Base-by-base conservation (phyloP, 2,797 vertebrate species). In the Micromesistius poutassou region DNA sequence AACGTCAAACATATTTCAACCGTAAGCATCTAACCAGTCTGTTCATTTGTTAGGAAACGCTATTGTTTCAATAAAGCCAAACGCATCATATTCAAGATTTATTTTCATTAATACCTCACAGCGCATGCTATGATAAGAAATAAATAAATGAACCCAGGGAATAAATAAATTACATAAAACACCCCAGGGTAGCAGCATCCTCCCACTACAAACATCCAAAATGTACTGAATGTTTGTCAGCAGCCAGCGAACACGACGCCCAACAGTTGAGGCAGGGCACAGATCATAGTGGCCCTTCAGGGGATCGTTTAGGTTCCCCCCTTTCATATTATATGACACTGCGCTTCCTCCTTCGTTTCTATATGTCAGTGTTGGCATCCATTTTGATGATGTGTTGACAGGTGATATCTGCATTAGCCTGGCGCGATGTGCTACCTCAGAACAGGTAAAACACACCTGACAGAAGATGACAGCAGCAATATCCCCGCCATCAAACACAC, bases 1-100 rank as follows among this genome's bases (percentile, higher is more conserved):
- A 88, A 84, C 80, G 89, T 89, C 85, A 88, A 81, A 78, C 85
- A 86, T 83, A 88, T 85, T 78, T 83, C 16, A 87, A 88, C 88
- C 79, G 80, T 80, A 85, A 89, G 83, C 75, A 16, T 89, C 88
- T 87, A 87, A 86, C 87, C 79, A 68, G 71, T 81, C 74, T 81
- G 82, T 74, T 74, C 87, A 83, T 87, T 70, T 83, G 80, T 87
- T 84, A 86, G 80, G 40, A 75, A 79, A 14, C 66, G 76, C 40
- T 72, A 85, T 81, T 78, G 4, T 86, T 84, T 86, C 83, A 33
- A 79, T 83, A 83, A 76, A 83, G 75, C 5, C 75, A 77, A 73
- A 12, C 9, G 25, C 62, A 68, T 68, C n/a, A 68, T 77, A 68
- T 13, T 68, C 62, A 68, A 16, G 62, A 68, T 68, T 28, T 68